Evolutionary conservation across 2,113 vertebrate species (phyloP).

Genomic region (Ciconia stormi): DNA sequence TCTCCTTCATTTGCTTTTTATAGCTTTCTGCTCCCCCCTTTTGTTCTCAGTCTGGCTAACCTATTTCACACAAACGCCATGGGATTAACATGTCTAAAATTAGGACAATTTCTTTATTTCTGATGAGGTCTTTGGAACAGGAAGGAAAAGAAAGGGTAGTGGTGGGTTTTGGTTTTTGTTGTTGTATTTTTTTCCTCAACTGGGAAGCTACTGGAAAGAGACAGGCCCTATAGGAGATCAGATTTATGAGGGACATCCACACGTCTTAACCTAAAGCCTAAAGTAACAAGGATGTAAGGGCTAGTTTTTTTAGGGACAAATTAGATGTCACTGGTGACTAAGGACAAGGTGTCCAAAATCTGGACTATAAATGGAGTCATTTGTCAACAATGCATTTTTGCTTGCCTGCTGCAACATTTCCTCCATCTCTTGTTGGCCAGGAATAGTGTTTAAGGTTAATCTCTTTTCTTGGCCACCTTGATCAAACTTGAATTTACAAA

Average conservation of each 20-base stretch:
- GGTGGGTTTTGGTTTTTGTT: neutral
- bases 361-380: constrained; percentile 72
- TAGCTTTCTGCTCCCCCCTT: constrained; percentile 46
- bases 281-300: constrained; percentile 72
- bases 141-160: constrained; percentile 17
- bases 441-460: constrained; percentile 57
- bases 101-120: constrained; percentile 56
- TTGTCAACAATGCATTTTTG: constrained; percentile 69
- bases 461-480: neutral
- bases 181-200: neutral
- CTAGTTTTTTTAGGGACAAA: constrained; percentile 71
- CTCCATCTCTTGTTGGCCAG: constrained; percentile 20
- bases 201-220: neutral
- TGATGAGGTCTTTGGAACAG: constrained; percentile 24
- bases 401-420: constrained; percentile 48
- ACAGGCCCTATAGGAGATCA: constrained; percentile 61
- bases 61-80: constrained; percentile 48
- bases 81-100: constrained; percentile 63
- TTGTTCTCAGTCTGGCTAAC: constrained; percentile 57
- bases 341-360: constrained; percentile 72
- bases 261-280: constrained; percentile 70
- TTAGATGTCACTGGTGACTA: constrained; percentile 76
- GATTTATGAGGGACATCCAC: constrained; percentile 72
- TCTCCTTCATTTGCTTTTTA: constrained; percentile 68
- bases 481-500: neutral